These are phyloP conservation scores for Zonotrichia albicollis DNA, from an alignment of 2,797 vertebrate species.

Conservation along the genomic window DNA sequence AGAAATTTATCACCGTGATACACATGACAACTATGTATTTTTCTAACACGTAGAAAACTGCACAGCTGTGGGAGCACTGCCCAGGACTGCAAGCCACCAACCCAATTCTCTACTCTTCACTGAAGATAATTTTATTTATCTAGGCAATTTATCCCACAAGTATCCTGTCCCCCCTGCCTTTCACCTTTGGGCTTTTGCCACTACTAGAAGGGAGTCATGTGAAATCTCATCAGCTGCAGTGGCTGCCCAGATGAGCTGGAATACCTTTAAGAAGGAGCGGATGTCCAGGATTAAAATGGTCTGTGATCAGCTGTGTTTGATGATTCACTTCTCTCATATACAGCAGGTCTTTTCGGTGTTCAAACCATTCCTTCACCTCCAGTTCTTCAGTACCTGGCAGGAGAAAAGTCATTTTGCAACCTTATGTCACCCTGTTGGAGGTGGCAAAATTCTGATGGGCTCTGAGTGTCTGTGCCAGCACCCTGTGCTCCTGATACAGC, in stretches of 20 bases:
- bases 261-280: constrained; percentile 79
- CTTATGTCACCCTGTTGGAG: neutral
- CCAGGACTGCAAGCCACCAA: neutral
- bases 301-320: constrained; percentile 66
- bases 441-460: neutral
- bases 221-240: neutral
- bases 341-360: constrained; percentile 82
- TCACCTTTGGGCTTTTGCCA: neutral
- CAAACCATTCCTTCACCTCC: constrained; percentile 83
- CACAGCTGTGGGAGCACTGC: neutral
- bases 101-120: neutral
- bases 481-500: neutral
- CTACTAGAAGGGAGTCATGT: neutral
- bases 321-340: constrained; percentile 78
- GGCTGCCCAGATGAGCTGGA: neutral
- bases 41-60: neutral
- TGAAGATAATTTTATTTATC: neutral
- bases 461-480: neutral
- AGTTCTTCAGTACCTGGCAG: constrained; percentile 74
- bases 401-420: neutral
- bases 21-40: neutral
- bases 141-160: neutral
- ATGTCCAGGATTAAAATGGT: constrained; percentile 80
- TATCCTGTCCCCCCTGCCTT: neutral
- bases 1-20: neutral